These are phyloP conservation scores for Neomorphus geoffroyi DNA, from an alignment of 2,797 vertebrate species.

Conservation along the genomic window DNA sequence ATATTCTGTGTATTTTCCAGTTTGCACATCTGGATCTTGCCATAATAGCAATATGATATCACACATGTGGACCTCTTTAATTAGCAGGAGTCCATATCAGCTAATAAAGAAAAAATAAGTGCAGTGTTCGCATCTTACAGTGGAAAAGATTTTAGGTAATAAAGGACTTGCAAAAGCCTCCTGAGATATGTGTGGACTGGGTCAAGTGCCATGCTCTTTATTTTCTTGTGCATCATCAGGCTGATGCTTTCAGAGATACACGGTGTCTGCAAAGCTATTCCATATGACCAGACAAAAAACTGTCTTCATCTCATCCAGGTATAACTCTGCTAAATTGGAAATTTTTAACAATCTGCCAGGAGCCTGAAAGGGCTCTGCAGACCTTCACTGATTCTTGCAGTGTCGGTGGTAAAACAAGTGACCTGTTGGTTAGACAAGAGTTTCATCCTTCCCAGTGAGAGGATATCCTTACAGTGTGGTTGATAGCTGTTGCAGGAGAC, in stretches of 20 bases:
- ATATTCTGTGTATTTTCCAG: too few species aligned
- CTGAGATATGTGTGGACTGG: background rate
- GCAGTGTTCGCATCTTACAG: background rate
- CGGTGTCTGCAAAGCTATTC: background rate
- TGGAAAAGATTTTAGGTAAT: rapidly evolving
- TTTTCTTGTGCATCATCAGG: too few species aligned
- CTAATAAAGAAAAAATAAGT: too few species aligned
- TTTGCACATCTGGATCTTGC: too few species aligned
- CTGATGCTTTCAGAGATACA: background rate
- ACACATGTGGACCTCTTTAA: too few species aligned
- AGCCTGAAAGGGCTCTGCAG: background rate
- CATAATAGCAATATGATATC: too few species aligned
- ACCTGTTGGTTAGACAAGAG: background rate
- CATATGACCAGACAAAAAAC: background rate
- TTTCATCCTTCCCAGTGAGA: background rate
- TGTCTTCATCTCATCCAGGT: rapidly evolving
- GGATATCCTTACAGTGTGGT: background rate
- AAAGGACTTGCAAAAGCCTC: background rate
- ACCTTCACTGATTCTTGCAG: background rate
- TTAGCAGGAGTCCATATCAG: too few species aligned
- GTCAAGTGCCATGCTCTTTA: rapidly evolving
- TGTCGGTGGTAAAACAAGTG: rapidly evolving
- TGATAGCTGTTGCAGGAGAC: background rate
- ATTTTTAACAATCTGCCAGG: background rate
- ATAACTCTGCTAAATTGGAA: background rate